A percentile compares a stretch with the other conserved stretches of the same genome.
Evolutionary conservation across 2,888 invertebrate genomes (phyloP).

Genomic region (Heterodera filipjevi): DNA sequence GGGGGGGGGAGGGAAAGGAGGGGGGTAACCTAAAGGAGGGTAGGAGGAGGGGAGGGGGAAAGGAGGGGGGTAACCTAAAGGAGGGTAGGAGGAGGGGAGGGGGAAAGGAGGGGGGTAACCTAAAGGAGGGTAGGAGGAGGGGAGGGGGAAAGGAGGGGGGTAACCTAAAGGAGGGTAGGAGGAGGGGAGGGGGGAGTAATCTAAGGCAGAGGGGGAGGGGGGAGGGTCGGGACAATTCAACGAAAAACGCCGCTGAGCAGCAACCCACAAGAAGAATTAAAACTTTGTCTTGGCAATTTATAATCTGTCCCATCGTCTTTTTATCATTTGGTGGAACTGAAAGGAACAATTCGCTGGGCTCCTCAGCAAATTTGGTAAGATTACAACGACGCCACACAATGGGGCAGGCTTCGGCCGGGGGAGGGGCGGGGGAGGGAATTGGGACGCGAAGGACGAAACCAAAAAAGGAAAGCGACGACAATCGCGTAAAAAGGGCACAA

Average conservation of each 20-base stretch:
- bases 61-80: too few relatives aligned
- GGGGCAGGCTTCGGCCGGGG: too few relatives aligned
- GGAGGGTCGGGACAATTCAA: background rate
- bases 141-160: background rate
- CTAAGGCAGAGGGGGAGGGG: background rate
- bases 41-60: background rate
- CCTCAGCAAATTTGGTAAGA: background rate
- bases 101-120: too few relatives aligned
- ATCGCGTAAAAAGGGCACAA: background rate
- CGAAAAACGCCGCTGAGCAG: too few relatives aligned
- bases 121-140: background rate
- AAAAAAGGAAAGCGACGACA: background rate
- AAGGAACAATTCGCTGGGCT: background rate
- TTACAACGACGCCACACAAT: slow-evolving; percentile 5
- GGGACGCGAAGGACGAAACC: background rate
- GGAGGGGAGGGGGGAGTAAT: background rate
- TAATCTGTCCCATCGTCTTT: background rate
- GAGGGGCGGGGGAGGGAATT: background rate
- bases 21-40: background rate
- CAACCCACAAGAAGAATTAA: background rate
- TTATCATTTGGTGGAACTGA: background rate
- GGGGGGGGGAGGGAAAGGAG: background rate
- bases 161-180: background rate
- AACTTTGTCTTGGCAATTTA: background rate
- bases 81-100: background rate